Percentiles rank a stretch among this genome's conserved stretches.
phyloP scores from a whole-genome alignment of 2,113 vertebrate species.

The Hemibagrus wyckioides region DNA sequence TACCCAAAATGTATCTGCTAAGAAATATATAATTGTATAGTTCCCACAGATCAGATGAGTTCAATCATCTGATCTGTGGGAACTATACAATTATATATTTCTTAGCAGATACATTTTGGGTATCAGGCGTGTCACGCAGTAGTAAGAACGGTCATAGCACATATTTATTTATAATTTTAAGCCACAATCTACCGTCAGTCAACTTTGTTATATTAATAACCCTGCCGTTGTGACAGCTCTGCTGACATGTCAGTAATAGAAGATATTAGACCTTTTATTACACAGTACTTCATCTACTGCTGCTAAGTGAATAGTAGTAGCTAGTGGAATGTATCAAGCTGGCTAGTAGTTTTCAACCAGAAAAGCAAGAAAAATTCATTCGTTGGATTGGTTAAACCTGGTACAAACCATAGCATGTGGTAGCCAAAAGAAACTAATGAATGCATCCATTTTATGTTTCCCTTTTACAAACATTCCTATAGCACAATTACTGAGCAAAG shows the following conservation, averaged over 20 bases:
- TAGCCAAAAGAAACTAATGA: neutral
- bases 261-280: neutral
- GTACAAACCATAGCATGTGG: neutral
- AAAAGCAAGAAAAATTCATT: too few species aligned
- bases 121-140: too few species aligned
- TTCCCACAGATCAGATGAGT: neutral
- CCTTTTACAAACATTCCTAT: neutral
- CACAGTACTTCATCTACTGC: neutral
- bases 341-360: too few species aligned
- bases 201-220: neutral
- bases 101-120: neutral
- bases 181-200: neutral
- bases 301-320: too few species aligned
- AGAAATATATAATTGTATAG: neutral
- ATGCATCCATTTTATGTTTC: neutral
- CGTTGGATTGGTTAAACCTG: neutral
- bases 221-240: neutral
- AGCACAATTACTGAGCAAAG: neutral
- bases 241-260: neutral
- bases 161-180: neutral
- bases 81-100: neutral
- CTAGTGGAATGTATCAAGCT: too few species aligned
- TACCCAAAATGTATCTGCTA: neutral
- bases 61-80: neutral
- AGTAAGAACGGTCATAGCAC: neutral